Evolutionary conservation across 2,888 invertebrate genomes (phyloP).

Genomic region (Trichogramma dendrolimi): DNA sequence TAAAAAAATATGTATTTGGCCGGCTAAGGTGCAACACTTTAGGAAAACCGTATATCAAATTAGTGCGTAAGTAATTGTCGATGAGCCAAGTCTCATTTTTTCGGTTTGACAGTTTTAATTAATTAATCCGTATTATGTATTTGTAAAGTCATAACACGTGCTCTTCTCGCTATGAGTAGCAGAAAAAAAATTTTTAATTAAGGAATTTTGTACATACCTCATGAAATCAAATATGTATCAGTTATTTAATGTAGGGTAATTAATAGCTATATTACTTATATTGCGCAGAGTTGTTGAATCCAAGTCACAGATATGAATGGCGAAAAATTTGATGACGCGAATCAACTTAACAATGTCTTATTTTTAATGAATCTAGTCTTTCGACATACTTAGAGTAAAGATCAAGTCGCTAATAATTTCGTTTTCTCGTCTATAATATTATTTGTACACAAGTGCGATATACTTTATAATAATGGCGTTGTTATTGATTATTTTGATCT

Average conservation of each 20-base stretch:
- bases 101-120: conserved; percentile 23
- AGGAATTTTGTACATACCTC: conserved; percentile 17
- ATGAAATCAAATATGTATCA: conserved; percentile 18
- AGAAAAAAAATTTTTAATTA: neutral
- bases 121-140: conserved; percentile 16
- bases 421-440: conserved; percentile 16
- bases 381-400: conserved; percentile 44
- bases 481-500: conserved; percentile 31
- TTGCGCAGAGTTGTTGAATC: too few relatives aligned
- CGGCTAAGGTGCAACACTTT: conserved; percentile 31
- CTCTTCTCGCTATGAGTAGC: conserved; percentile 13
- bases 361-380: conserved; percentile 50
- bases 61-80: neutral
- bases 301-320: neutral
- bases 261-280: too few relatives aligned
- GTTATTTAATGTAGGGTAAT: neutral
- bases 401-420: conserved; percentile 33
- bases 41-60: conserved; percentile 22
- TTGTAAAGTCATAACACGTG: conserved; percentile 13
- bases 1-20: conserved; percentile 19
- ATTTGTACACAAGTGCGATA: conserved; percentile 6
- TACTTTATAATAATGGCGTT: conserved; percentile 26
- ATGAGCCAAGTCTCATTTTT: conserved; percentile 20
- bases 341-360: conserved; percentile 32
- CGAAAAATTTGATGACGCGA: conserved; percentile 15